Percentiles rank a stretch among this genome's conserved stretches.
These are phyloP conservation scores for Aplysina aerophoba DNA, from an alignment of 37 sponge, comb jelly and placozoan species.

Conservation along the genomic window DNA sequence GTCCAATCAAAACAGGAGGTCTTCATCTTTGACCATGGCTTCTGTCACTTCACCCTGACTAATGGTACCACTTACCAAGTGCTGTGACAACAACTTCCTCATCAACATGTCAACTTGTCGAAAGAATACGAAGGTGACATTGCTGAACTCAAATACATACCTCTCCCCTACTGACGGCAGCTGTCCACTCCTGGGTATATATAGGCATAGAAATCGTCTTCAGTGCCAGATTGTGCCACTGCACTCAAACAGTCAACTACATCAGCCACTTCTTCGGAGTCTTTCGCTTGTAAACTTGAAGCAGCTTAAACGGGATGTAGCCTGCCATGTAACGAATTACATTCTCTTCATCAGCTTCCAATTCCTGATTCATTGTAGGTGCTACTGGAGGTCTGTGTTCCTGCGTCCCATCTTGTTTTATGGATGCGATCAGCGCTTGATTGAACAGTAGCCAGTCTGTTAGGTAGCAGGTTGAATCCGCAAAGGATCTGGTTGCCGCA, in stretches of 20 bases:
- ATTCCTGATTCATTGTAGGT: not conserved
- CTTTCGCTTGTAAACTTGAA: not conserved
- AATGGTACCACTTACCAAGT: not conserved
- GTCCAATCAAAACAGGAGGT: not conserved
- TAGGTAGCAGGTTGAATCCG: too few species aligned
- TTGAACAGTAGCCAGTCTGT: conserved; percentile 15
- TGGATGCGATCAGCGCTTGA: conserved; percentile 5
- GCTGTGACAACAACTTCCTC: not conserved
- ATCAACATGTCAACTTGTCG: not conserved
- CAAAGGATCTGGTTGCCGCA: too few species aligned
- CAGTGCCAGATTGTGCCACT: not conserved
- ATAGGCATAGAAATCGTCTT: conserved; percentile 10
- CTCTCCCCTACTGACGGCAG: not conserved
- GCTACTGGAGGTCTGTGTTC: not conserved
- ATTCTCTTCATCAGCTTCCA: conserved; percentile 12
- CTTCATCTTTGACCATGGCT: not conserved
- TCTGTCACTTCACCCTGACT: not conserved
- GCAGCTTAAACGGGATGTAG: not conserved
- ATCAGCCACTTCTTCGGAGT: not conserved
- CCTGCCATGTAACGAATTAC: conserved; percentile 24
- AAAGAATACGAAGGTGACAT: too few species aligned
- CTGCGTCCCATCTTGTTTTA: not conserved
- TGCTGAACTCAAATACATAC: not conserved
- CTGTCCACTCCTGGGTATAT: not conserved
- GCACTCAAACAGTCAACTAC: not conserved